Conservation (phyloP, 2,797 vertebrate genomes). For the Platyrinchus mystaceus region DNA sequence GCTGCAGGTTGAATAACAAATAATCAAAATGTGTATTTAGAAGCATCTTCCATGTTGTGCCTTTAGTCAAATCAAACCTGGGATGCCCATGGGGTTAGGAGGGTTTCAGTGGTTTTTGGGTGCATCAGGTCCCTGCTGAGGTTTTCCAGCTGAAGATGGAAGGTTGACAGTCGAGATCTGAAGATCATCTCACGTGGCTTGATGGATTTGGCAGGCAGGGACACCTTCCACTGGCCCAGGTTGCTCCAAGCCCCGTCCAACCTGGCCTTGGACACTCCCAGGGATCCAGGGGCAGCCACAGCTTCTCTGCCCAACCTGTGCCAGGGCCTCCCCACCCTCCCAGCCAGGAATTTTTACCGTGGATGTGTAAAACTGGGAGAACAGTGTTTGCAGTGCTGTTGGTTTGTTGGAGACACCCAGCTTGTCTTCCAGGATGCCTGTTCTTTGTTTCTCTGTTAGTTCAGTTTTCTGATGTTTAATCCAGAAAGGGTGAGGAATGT, state of each 20-base stretch:
- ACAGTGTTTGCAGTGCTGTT: not conserved
- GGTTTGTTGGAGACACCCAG: not conserved
- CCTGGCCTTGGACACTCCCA: not conserved
- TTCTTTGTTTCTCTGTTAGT: not conserved
- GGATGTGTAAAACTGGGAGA: not conserved
- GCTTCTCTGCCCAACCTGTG: not conserved
- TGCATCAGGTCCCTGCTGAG: not conserved
- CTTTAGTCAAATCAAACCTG: not conserved
- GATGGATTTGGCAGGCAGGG: not conserved
- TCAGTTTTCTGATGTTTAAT: not conserved
- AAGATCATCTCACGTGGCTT: accelerated
- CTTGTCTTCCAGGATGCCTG: not conserved
- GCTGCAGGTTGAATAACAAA: not conserved
- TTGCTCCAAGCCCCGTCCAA: not conserved
- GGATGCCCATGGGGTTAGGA: accelerated
- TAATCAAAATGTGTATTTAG: not conserved
- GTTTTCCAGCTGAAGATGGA: not conserved
- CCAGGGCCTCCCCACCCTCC: not conserved
- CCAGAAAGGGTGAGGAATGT: not conserved
- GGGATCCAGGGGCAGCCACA: not conserved
- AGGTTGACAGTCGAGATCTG: not conserved
- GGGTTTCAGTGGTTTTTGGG: not conserved
- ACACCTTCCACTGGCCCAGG: no score
- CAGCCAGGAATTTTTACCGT: not conserved
- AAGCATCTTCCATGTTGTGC: not conserved